These are phyloP conservation scores for Steromphala cineraria DNA, from an alignment of 2,888 invertebrate species.

Conservation along the genomic window DNA sequence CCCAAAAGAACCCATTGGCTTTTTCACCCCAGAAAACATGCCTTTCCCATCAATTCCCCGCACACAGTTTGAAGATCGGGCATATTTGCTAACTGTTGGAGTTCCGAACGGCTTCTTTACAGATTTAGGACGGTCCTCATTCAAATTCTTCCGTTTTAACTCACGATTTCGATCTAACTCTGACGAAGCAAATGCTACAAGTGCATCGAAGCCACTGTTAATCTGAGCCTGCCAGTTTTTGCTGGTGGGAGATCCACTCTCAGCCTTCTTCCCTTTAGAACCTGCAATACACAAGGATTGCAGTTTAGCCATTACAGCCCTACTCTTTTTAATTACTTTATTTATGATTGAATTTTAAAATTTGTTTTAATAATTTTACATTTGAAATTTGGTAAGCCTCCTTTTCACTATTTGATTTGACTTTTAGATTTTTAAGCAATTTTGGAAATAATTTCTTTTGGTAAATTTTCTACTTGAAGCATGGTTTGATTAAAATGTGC, in stretches of 20 bases:
- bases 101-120: not conserved
- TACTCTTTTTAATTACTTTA: too few species aligned
- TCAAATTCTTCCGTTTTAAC: slow-evolving; percentile 24
- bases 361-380: too few species aligned
- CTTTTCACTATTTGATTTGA: too few species aligned
- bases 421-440: too few species aligned
- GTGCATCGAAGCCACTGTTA: slow-evolving; percentile 93
- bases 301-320: not conserved
- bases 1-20: slow-evolving; percentile 19
- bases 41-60: slow-evolving; percentile 15
- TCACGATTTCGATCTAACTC: slow-evolving; percentile 82
- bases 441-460: too few species aligned
- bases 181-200: slow-evolving; percentile 94
- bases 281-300: slow-evolving; percentile 23
- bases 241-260: slow-evolving; percentile 38
- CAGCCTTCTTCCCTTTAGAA: slow-evolving; percentile 18
- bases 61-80: slow-evolving; percentile 7
- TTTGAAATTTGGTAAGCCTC: too few species aligned
- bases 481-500: too few species aligned
- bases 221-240: slow-evolving; percentile 90
- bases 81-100: slow-evolving; percentile 16
- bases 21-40: slow-evolving; percentile 13
- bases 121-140: slow-evolving; percentile 7
- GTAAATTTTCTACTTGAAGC: too few species aligned
- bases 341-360: too few species aligned